Conservation (phyloP, 2,797 vertebrate genomes). For the Varecia variegata region DNA sequence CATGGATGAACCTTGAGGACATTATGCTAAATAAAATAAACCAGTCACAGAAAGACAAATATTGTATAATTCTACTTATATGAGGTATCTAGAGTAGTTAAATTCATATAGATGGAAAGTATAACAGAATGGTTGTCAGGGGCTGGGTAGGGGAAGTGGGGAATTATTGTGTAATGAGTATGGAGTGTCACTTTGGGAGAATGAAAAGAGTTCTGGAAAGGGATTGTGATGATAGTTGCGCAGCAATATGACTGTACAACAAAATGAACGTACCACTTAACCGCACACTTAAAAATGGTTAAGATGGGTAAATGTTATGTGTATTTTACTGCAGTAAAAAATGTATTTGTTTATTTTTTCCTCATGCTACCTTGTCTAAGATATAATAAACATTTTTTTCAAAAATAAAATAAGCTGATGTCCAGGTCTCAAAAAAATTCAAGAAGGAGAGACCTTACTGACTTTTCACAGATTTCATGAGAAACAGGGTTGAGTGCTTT, state of each 20-base stretch:
- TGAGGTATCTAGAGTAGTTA: background rate
- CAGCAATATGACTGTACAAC: background rate
- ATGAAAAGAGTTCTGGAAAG: background rate
- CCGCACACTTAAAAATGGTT: background rate
- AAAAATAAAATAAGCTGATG: background rate
- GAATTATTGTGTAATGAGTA: background rate
- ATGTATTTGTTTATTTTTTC: too few relatives aligned
- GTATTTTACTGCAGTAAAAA: background rate
- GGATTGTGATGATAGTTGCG: background rate
- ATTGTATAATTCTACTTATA: background rate
- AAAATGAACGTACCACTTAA: background rate
- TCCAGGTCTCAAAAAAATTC: background rate
- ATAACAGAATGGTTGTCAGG: background rate
- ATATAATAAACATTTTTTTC: background rate
- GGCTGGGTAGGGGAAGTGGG: background rate
- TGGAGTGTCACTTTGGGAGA: background rate
- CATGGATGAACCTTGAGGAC: background rate
- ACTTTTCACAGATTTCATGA: background rate
- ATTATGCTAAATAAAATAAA: background rate
- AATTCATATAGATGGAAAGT: background rate
- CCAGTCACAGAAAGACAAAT: background rate
- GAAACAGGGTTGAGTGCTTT: background rate
- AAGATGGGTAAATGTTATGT: background rate
- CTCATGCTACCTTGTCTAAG: too few relatives aligned
- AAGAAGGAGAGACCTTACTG: background rate